A percentile compares a stretch with the other conserved stretches of the same genome.
Evolutionary conservation across 2,113 vertebrate species (phyloP).

Genomic region (Vireo altiloquus): DNA sequence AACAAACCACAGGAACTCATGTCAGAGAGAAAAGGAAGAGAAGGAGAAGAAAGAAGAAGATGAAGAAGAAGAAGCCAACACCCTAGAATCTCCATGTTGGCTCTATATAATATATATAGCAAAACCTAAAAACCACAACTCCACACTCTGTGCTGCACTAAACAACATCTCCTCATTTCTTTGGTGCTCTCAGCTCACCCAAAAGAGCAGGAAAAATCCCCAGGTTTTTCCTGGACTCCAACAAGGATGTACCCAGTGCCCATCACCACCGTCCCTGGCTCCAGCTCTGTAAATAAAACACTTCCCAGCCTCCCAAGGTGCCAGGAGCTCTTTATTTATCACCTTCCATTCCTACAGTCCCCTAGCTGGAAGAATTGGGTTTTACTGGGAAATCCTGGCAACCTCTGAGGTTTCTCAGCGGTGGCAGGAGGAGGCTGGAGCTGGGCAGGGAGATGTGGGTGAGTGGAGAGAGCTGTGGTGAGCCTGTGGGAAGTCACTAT

Average conservation of each 20-base stretch:
- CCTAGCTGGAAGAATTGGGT: background rate
- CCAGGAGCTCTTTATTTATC: background rate
- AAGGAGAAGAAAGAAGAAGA: too few species aligned
- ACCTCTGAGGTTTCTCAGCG: background rate
- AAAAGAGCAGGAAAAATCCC: too few species aligned
- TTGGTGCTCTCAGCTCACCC: too few species aligned
- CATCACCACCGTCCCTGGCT: background rate
- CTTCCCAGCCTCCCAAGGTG: background rate
- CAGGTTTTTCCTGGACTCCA: too few species aligned
- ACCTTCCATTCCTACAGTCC: background rate
- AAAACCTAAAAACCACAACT: too few species aligned
- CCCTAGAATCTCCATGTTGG: too few species aligned
- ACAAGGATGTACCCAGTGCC: background rate
- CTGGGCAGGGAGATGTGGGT: background rate
- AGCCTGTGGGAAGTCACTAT: constrained; percentile 67
- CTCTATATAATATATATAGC: too few species aligned
- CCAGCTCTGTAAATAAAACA: background rate
- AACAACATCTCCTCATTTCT: too few species aligned
- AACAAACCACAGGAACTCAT: too few species aligned
- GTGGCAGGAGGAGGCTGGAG: background rate
- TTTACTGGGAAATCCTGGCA: background rate
- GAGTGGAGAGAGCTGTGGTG: background rate
- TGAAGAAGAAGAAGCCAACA: too few species aligned
- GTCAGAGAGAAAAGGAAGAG: too few species aligned
- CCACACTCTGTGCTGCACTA: too few species aligned